Base-by-base conservation (phyloP, 2,797 vertebrate genomes). In the Typhlichthys eigenmanni region DNA sequence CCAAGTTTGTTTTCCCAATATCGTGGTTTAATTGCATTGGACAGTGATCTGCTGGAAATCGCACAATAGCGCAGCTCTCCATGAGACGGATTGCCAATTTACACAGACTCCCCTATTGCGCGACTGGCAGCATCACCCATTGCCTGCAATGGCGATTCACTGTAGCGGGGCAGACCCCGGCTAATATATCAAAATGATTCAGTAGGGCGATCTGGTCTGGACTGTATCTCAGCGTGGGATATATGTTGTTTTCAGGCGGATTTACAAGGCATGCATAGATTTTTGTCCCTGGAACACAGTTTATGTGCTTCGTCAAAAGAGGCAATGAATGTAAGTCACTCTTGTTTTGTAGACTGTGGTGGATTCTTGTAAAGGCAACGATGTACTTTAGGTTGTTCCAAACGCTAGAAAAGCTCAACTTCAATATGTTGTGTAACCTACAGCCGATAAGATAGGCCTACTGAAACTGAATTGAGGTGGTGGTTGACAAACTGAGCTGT, bases 291-390 rank as follows among this genome's bases (percentile, higher is more conserved):
- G 84, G 81, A 81, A 74, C 73, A 73, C 78, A 65, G 75, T 80
- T 80, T 74, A 38, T 81, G 60, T 52, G 58, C 55, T 67, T 71
- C 77, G 71, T 80, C 78, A 59, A 68, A 29, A 66, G 58, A 80
- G 85, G 86, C 85, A 78, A 61, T 79, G 84, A 69, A 87, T 85
- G 93, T 93, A 91, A 94, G 92, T 92, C 80, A 71, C 80, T 88
- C 89, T 93, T 89, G 90, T 92, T 93, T 90, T 91, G 78, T 75
- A 72, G 8, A 55, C 24, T 57, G 52, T 53, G 16, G 5, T 10
- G 84, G 82, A 81, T 70, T 64, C 78, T 54, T 71, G 72, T 66
- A 72, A 68, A 79, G 80, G 71, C 83, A 76, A 62, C 79, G 71
- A 71, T 68, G 76, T 76, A 87, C 83, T 84, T 87, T 55, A 82